A percentile compares a stretch with the other conserved stretches of the same genome.
Evolutionary conservation across 2,113 vertebrate genomes (phyloP).

Genomic region (Atherinomorus stipes): DNA sequence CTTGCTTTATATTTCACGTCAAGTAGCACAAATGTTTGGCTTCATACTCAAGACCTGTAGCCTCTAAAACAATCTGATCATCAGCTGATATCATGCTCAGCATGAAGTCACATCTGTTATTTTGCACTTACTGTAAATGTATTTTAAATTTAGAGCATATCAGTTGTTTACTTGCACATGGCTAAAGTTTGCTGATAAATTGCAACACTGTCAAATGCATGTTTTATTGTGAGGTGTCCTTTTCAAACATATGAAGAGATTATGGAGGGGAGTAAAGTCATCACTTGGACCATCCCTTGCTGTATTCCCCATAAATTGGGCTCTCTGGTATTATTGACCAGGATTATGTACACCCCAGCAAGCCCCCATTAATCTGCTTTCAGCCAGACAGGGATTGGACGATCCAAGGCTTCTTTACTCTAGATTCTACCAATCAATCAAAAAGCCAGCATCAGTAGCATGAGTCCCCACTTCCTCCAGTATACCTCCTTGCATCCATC

Average conservation of each 20-base stretch:
- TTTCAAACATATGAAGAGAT: neutral
- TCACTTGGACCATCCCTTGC: neutral
- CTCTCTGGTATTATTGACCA: conserved; percentile 31
- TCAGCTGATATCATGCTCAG: neutral
- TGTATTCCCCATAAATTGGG: neutral
- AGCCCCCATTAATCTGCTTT: conserved; percentile 49
- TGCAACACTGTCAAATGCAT: neutral
- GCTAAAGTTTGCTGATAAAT: neutral
- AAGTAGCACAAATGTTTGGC: neutral
- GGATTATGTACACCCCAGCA: conserved; percentile 40
- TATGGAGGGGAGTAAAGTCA: neutral
- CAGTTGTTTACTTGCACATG: conserved; percentile 5
- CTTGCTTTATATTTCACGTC: neutral
- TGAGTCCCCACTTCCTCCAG: conserved; percentile 20
- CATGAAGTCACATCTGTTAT: conserved; percentile 5
- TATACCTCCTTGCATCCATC: conserved; percentile 21
- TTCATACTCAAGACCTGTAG: too few relatives aligned
- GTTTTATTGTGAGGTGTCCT: neutral
- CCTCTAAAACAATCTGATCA: neutral
- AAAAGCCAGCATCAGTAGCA: conserved; percentile 25
- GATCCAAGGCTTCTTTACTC: conserved; percentile 17
- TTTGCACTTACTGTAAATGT: neutral
- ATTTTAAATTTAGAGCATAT: conserved; percentile 22
- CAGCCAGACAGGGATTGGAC: conserved; percentile 24
- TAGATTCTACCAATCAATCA: conserved; percentile 46